Conservation (phyloP, 2,888 invertebrate species). For the Crocallis elinguaria region DNA sequence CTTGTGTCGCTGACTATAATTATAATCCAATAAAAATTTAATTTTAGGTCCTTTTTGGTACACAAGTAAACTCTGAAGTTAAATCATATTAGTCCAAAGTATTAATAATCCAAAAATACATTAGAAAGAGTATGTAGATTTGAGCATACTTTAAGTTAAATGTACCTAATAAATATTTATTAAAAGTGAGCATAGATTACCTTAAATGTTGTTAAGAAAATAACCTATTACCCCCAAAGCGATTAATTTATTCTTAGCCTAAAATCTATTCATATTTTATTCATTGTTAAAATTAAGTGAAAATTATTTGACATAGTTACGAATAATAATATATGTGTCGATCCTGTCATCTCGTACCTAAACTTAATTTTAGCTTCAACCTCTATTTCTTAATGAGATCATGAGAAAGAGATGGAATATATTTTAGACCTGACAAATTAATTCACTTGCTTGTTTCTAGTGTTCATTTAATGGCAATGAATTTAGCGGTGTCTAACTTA, state of each 20-base stretch:
- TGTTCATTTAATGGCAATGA: too few species aligned
- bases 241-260: conserved; percentile 9
- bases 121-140: background rate
- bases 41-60: too few species aligned
- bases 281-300: conserved; percentile 12
- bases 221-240: conserved; percentile 5
- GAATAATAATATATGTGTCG: conserved; percentile 1
- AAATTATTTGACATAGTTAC: conserved; percentile 5
- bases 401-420: too few species aligned
- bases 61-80: background rate
- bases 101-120: conserved; percentile 14
- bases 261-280: conserved; percentile 3
- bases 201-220: background rate
- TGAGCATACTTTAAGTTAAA: conserved; percentile 8
- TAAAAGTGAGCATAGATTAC: conserved; percentile 1
- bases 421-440: too few species aligned
- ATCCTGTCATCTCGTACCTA: too few species aligned
- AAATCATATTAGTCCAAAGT: conserved; percentile 10
- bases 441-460: too few species aligned
- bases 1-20: too few species aligned
- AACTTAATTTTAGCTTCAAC: too few species aligned
- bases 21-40: background rate
- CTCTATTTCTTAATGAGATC: too few species aligned
- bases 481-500: too few species aligned
- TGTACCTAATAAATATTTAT: background rate